These are phyloP conservation scores for Eupithecia vulgata DNA, from an alignment of 2,888 invertebrate species.

Conservation along the genomic window DNA sequence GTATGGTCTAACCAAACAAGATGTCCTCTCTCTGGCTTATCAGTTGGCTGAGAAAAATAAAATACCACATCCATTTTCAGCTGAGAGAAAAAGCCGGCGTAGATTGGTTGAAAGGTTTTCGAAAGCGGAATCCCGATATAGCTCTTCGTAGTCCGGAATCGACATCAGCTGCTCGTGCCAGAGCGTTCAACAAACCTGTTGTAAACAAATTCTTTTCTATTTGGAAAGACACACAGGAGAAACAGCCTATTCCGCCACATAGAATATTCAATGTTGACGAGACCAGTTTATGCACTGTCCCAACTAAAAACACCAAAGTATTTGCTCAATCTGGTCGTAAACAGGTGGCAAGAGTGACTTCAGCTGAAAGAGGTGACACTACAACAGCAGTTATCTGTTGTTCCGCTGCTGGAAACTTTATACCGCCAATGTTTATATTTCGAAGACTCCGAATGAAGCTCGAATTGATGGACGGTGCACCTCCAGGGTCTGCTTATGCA, in stretches of 20 bases:
- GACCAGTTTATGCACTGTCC: conserved; percentile 39
- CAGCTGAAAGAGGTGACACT: conserved; percentile 47
- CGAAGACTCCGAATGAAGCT: conserved; percentile 45
- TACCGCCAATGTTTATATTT: conserved; percentile 51
- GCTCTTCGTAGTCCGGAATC: conserved; percentile 38
- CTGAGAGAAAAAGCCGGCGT: conserved; percentile 35
- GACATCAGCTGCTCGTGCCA: conserved; percentile 21
- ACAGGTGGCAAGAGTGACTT: conserved; percentile 47
- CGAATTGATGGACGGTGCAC: conserved; percentile 50
- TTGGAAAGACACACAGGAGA: conserved; percentile 12
- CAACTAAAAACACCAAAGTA: conserved; percentile 44
- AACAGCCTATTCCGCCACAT: conserved; percentile 19
- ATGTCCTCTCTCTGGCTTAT: conserved; percentile 29
- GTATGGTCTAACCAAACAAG: conserved; percentile 39
- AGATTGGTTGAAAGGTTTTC: conserved; percentile 45
- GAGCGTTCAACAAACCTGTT: conserved; percentile 12
- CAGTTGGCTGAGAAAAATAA: conserved; percentile 38
- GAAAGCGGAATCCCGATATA: conserved; percentile 40
- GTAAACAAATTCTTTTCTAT: conserved; percentile 12
- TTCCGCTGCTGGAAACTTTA: conserved; percentile 34
- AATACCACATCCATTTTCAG: conserved; percentile 20
- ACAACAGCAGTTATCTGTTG: conserved; percentile 17
- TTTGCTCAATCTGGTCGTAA: conserved; percentile 45
- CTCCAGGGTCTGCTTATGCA: conserved; percentile 45
- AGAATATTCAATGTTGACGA: conserved; percentile 18